Evolutionary conservation across 2,888 invertebrate species (phyloP).

Genomic region (Conus canariensis): DNA sequence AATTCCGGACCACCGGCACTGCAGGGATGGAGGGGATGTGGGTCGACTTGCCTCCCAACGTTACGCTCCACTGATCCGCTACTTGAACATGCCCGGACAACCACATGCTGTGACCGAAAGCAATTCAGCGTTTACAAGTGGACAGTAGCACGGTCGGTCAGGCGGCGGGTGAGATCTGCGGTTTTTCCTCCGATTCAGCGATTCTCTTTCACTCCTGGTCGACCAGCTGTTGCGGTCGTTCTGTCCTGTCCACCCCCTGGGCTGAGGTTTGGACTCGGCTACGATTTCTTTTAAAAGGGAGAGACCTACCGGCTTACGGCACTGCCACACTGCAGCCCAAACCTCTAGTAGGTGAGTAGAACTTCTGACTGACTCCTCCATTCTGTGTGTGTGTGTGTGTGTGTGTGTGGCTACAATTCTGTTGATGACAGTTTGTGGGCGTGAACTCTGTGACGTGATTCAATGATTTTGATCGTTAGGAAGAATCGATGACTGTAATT

Average conservation of each 20-base stretch:
- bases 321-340: background rate
- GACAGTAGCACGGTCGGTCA: background rate
- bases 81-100: background rate
- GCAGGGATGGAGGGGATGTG: background rate
- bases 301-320: no score
- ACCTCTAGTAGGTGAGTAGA: background rate
- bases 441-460: no score
- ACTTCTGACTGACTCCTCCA: no score
- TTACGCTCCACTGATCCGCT: background rate
- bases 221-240: background rate
- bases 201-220: background rate
- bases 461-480: no score
- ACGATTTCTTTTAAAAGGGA: slow-evolving; percentile 23
- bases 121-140: no score
- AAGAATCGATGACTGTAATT: no score
- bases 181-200: background rate
- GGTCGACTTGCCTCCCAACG: background rate
- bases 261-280: background rate
- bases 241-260: background rate
- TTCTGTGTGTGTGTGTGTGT: background rate
- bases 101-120: background rate
- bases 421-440: no score
- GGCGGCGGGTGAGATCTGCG: no score
- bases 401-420: background rate
- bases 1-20: background rate